These are phyloP conservation scores for Casuarius casuarius DNA, from an alignment of 2,113 vertebrate species.

Conservation along the genomic window DNA sequence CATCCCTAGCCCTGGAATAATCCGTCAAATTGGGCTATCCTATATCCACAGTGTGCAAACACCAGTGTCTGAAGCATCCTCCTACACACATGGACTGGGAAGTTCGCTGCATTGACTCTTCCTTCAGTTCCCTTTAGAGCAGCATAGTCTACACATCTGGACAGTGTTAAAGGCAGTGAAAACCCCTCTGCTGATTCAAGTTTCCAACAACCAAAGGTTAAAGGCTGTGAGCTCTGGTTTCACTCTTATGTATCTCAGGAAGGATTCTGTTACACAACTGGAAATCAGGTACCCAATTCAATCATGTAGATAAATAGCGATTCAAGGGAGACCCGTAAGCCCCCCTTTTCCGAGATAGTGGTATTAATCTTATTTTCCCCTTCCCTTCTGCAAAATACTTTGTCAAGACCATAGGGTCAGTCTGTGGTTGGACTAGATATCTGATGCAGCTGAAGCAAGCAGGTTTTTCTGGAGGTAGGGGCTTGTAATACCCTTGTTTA, in stretches of 20 bases:
- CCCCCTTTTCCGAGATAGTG: not conserved
- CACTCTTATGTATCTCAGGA: not conserved
- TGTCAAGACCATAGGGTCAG: not conserved
- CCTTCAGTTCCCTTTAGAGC: not conserved
- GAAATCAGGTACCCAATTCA: not conserved
- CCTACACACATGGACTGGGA: too few relatives aligned
- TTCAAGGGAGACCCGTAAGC: not conserved
- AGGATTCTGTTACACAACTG: not conserved
- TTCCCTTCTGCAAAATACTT: not conserved
- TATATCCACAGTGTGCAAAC: not conserved
- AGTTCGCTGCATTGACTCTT: not conserved
- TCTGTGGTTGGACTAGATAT: not conserved
- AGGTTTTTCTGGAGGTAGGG: not conserved
- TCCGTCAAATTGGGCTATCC: not conserved
- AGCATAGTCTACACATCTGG: not conserved
- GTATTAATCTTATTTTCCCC: not conserved
- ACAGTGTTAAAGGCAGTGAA: not conserved
- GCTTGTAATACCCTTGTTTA: not conserved
- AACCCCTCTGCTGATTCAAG: not conserved
- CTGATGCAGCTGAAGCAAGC: not conserved
- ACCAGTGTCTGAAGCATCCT: not conserved
- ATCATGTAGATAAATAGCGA: not conserved
- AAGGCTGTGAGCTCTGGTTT: not conserved
- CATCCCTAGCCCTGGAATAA: not conserved
- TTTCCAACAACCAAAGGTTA: not conserved